Evolutionary conservation across 2,113 vertebrate species (phyloP).

Genomic region (Corynorhinus townsendii): DNA sequence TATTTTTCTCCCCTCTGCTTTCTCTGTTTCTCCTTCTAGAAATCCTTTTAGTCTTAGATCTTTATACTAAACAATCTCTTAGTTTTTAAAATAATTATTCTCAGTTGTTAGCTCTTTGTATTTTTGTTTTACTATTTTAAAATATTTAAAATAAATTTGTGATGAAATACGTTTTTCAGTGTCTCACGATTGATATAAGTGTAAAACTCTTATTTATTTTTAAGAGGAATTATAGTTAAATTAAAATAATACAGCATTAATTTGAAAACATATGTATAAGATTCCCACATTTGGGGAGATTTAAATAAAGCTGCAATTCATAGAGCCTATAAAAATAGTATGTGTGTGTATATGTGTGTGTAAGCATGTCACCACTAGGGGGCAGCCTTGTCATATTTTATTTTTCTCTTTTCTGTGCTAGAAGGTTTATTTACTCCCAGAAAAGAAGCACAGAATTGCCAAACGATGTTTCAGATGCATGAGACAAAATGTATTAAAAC

Average conservation of each 20-base stretch:
- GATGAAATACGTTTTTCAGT: neutral
- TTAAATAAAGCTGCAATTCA: neutral
- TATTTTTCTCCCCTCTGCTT: neutral
- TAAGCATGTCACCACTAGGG: neutral
- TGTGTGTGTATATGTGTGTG: neutral
- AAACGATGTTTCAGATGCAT: neutral
- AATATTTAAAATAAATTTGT: neutral
- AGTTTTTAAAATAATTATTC: neutral
- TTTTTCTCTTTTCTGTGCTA: neutral
- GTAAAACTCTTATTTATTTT: neutral
- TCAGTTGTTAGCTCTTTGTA: neutral
- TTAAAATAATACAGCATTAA: neutral
- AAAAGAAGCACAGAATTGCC: neutral
- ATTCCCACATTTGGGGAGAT: neutral
- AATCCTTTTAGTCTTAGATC: neutral
- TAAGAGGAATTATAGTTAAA: neutral
- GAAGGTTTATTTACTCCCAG: neutral
- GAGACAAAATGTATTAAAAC: slow-evolving; percentile 7
- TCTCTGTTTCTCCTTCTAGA: neutral
- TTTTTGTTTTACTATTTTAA: neutral
- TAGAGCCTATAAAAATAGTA: neutral
- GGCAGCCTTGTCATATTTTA: slow-evolving; percentile 36
- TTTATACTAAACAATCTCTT: neutral
- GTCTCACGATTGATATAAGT: neutral
- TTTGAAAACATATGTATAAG: neutral